Conservation (phyloP, 1,140 invertebrate genomes). For the Drosophila nigrodunni region DNA sequence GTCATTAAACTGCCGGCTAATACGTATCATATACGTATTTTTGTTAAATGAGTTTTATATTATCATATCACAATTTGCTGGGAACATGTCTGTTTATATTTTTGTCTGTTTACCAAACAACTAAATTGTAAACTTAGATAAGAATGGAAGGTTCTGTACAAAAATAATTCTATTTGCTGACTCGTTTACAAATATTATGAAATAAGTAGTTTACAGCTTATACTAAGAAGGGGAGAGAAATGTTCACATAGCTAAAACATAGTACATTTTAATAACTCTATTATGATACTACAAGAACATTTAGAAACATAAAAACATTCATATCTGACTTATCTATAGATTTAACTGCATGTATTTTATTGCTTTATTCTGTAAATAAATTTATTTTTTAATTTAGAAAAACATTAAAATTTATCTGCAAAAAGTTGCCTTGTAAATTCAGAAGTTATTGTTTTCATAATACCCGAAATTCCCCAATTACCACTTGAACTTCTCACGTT, state of each 20-base stretch:
- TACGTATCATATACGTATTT: slow-evolving; percentile 12
- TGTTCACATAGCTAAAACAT: neutral
- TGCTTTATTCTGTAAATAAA: too few species aligned
- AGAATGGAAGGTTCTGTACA: neutral
- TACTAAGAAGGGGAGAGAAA: neutral
- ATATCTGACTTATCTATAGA: too few species aligned
- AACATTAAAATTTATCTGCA: too few species aligned
- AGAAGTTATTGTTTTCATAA: slow-evolving; percentile 13
- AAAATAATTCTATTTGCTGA: slow-evolving; percentile 7
- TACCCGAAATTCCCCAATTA: slow-evolving; percentile 22
- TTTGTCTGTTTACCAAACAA: slow-evolving; percentile 17
- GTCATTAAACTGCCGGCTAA: slow-evolving; percentile 8
- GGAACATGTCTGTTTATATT: slow-evolving; percentile 19
- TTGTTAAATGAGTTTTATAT: slow-evolving; percentile 33
- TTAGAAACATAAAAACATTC: too few species aligned
- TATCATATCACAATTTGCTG: slow-evolving; percentile 32
- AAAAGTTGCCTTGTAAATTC: neutral
- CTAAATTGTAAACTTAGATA: slow-evolving; percentile 16
- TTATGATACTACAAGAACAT: too few species aligned
- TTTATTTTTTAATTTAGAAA: too few species aligned
- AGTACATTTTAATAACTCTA: too few species aligned
- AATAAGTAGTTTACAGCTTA: slow-evolving; percentile 1
- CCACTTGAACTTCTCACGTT: slow-evolving; percentile 30
- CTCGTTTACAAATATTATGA: neutral
- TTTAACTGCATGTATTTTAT: too few species aligned